These are phyloP conservation scores for Astatoreochromis straeleni DNA, from an alignment of 2,113 vertebrate species.

Conservation along the genomic window DNA sequence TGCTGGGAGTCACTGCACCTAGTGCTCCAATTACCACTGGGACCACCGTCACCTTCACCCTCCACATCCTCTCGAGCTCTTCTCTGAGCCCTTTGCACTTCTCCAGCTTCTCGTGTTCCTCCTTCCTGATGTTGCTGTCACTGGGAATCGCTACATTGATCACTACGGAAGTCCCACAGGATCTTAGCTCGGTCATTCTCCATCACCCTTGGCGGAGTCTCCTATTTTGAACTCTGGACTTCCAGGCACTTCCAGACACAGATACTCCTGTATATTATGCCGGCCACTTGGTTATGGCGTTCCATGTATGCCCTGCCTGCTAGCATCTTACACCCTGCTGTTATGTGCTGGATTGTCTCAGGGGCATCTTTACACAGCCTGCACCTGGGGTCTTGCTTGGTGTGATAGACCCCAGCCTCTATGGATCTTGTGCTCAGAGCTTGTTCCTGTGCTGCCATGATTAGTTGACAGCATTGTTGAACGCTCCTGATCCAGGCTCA, in stretches of 20 bases:
- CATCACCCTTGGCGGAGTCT: fast-evolving
- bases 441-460: neutral
- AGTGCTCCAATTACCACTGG: no score
- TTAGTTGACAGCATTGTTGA: neutral
- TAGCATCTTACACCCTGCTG: fast-evolving
- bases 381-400: fast-evolving
- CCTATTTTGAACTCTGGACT: fast-evolving
- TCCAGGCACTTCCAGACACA: neutral
- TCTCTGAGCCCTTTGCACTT: no score
- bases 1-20: no score
- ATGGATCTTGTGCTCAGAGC: fast-evolving
- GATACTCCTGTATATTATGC: fast-evolving
- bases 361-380: neutral
- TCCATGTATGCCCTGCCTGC: neutral
- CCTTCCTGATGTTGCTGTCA: no score
- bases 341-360: fast-evolving
- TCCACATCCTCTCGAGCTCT: no score
- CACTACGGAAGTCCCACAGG: no score
- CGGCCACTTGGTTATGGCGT: fast-evolving
- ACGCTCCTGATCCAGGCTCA: neutral
- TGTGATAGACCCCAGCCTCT: fast-evolving
- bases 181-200: no score
- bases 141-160: fast-evolving
- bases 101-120: no score
- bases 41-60: no score